Evolutionary conservation across 2,113 vertebrate species (phyloP), one percentile per base, ranked within the genome.

Genomic region (Bubo blakistoni): DNA sequence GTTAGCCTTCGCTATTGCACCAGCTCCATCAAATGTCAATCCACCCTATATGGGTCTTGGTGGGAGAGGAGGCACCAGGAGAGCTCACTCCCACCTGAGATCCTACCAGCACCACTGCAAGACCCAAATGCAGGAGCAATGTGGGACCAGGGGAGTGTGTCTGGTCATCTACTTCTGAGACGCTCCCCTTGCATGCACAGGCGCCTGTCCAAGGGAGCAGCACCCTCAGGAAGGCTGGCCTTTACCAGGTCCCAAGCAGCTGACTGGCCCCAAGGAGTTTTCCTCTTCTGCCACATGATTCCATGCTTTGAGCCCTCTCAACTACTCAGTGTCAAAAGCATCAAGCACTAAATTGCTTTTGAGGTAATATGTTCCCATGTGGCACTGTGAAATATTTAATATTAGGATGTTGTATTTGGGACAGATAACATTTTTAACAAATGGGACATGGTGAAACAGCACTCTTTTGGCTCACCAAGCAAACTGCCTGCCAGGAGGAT

Each of bases 361-460:
- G 65, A 71, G 72, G 58, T 36, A 38, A 26, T 52, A n/a, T 10
- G 7, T 79, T 93, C 49, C 72, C 70, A 78, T 0, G 0, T 3
- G 10, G 57, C 36, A 32, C 57, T 76, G 77, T 81, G 94, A 72
- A 92, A 76, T 69, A 81, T 81, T 94, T 74, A 65, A 61, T 82
- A 69, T 74, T 61, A 69, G 83, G 88, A 63, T 58, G 57, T 44
- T 55, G 52, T 67, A 65, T 84, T 63, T 89, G 89, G 77, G 65
- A 87, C 73, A 78, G 40, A 47, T 24, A 71, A 72, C 52, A 44
- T 58, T 86, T 92, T 79, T 63, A 81, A 86, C 47, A 88, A 84
- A 88, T 44, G 19, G 55, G 67, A 88, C 0, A 0, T 15, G 4
- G 90, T 59, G 46, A 67, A 92, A 62, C 38, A 49, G 54, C 0